A percentile compares a stretch with the other conserved stretches of the same genome.
phyloP scores from a whole-genome alignment of 1,140 invertebrate genomes.

The Doryteuthis pealeii region DNA sequence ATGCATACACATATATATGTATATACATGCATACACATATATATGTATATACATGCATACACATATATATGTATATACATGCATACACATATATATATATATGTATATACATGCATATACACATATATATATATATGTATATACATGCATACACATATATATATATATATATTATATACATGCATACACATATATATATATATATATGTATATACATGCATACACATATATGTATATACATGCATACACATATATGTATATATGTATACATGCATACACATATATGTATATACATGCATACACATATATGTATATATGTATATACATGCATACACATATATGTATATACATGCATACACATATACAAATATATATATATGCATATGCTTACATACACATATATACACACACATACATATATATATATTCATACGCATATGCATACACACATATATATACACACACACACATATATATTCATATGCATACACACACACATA shows the following conservation, averaged over 20 bases:
- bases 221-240: neutral
- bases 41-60: neutral
- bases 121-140: neutral
- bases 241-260: too few relatives aligned
- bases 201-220: neutral
- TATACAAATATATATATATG: conserved; percentile 3
- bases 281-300: too few relatives aligned
- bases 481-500: too few relatives aligned
- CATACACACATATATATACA: neutral
- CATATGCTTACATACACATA: neutral
- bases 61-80: neutral
- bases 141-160: neutral
- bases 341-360: neutral
- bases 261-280: neutral
- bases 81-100: neutral
- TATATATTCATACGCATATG: neutral
- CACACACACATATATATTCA: too few relatives aligned
- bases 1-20: neutral
- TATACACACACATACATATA: neutral
- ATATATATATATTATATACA: neutral
- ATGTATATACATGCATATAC: neutral
- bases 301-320: neutral
- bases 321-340: neutral
- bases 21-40: neutral
- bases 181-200: neutral